Evolutionary conservation across 2,888 invertebrate genomes (phyloP).

Genomic region (Meganola albula): DNA sequence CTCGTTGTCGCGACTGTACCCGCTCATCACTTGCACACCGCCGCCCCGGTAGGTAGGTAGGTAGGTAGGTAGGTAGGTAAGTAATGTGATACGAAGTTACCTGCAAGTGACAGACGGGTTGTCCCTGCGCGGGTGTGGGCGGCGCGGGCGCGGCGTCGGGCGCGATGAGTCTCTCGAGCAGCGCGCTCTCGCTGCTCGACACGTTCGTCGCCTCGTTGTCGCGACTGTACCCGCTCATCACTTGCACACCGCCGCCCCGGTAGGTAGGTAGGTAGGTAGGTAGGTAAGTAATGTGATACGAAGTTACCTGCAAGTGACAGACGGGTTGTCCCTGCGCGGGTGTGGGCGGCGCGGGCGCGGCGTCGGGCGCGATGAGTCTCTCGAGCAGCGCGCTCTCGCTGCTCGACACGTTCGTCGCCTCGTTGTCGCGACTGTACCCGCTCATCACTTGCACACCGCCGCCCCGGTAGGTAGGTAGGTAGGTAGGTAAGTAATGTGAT

Average conservation of each 20-base stretch:
- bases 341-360: conserved; percentile 24
- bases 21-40: neutral
- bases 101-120: conserved; percentile 39
- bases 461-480: too few relatives aligned
- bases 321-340: conserved; percentile 27
- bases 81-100: too few relatives aligned
- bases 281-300: too few relatives aligned
- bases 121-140: too few relatives aligned
- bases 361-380: conserved; percentile 35
- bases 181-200: conserved; percentile 35
- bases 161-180: conserved; percentile 38
- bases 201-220: neutral
- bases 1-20: neutral
- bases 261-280: too few relatives aligned
- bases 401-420: conserved; percentile 36
- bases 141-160: conserved; percentile 41
- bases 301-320: conserved; percentile 38
- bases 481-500: too few relatives aligned
- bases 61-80: too few relatives aligned
- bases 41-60: too few relatives aligned
- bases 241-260: too few relatives aligned
- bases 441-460: too few relatives aligned
- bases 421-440: too few relatives aligned
- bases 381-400: conserved; percentile 39
- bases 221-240: too few relatives aligned